Conservation (phyloP, 2,797 vertebrate genomes). For the Glossophaga mutica region DNA sequence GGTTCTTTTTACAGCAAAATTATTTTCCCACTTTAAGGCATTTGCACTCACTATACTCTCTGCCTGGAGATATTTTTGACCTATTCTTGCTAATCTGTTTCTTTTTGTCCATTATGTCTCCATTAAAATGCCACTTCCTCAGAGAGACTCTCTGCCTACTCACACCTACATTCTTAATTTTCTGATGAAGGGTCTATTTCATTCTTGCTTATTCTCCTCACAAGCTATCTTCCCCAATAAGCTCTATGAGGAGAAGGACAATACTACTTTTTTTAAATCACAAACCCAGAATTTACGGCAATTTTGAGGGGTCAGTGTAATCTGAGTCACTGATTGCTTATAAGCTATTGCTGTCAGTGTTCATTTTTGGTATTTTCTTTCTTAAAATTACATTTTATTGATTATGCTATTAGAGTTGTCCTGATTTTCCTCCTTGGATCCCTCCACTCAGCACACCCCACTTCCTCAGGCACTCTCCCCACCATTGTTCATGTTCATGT, state of each 20-base stretch:
- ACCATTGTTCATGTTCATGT: neutral
- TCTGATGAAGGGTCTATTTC: neutral
- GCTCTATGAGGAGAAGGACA: neutral
- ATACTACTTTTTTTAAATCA: neutral
- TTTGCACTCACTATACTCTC: neutral
- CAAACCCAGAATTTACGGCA: neutral
- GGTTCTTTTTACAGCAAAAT: neutral
- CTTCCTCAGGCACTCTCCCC: neutral
- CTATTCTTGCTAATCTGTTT: neutral
- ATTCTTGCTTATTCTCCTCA: neutral
- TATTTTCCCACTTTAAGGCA: neutral
- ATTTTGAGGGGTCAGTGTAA: neutral
- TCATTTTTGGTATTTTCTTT: neutral
- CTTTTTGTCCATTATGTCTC: neutral
- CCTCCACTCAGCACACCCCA: neutral
- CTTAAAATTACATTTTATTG: neutral
- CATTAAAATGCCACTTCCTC: neutral
- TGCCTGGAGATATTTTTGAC: neutral
- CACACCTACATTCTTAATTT: neutral
- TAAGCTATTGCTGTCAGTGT: neutral
- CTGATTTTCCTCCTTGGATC: neutral
- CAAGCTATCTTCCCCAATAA: neutral
- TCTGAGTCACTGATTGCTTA: neutral
- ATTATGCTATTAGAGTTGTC: neutral
- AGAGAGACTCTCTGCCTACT: neutral